Percentiles rank a stretch among this genome's conserved stretches.
phyloP scores from a whole-genome alignment of 2,888 invertebrate genomes.

The Operophtera brumata region DNA sequence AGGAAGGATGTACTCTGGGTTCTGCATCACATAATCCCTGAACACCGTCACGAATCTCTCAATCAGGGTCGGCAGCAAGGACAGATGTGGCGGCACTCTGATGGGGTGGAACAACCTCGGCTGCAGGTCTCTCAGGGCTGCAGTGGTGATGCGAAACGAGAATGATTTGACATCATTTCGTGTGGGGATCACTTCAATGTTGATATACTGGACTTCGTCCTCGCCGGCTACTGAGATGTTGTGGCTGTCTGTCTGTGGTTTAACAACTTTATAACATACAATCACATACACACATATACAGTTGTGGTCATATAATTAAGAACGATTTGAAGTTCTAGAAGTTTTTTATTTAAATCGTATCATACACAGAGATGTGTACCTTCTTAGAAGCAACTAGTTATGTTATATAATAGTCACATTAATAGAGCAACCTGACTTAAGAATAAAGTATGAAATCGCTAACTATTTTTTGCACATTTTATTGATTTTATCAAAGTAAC shows the following conservation, averaged over 20 bases:
- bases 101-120: constrained; percentile 53
- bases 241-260: constrained; percentile 84
- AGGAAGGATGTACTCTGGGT: constrained; percentile 81
- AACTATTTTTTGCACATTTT: too few relatives aligned
- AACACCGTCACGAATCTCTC: constrained; percentile 93
- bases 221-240: constrained; percentile 84
- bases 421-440: too few relatives aligned
- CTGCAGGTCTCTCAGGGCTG: constrained; percentile 87
- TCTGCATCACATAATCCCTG: constrained; percentile 85
- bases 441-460: too few relatives aligned
- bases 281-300: too few relatives aligned
- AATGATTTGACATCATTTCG: constrained; percentile 82
- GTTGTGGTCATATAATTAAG: too few relatives aligned
- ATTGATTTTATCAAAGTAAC: too few relatives aligned
- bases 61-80: constrained; percentile 85
- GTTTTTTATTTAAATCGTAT: too few relatives aligned
- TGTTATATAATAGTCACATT: too few relatives aligned
- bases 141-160: constrained; percentile 87
- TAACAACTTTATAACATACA: too few relatives aligned
- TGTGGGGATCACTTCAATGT: constrained; percentile 86
- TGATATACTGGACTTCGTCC: constrained; percentile 88
- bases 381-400: too few relatives aligned
- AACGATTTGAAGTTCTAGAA: too few relatives aligned
- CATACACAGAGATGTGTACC: too few relatives aligned
- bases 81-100: constrained; percentile 62